A percentile compares a stretch with the other conserved stretches of the same genome.
phyloP scores from a whole-genome alignment of 2,888 invertebrate species.

The Colostygia pectinataria region DNA sequence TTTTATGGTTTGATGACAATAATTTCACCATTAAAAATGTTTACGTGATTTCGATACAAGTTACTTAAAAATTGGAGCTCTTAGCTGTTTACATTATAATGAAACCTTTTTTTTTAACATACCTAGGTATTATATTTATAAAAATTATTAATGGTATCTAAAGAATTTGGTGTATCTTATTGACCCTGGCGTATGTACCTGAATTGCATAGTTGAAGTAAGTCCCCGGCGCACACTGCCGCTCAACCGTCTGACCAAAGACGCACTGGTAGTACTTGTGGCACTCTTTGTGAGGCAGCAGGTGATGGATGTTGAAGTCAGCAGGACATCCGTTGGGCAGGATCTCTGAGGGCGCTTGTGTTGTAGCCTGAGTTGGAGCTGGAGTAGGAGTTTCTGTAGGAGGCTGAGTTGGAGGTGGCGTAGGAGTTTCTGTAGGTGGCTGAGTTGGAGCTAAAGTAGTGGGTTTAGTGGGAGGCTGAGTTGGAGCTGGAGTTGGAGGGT shows the following conservation, averaged over 20 bases:
- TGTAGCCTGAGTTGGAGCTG: not conserved
- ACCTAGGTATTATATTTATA: too few species aligned
- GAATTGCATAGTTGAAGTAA: not conserved
- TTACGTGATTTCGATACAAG: too few species aligned
- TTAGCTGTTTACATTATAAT: too few species aligned
- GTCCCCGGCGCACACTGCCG: not conserved
- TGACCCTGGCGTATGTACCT: not conserved
- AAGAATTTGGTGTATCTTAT: too few species aligned
- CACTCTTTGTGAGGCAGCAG: not conserved
- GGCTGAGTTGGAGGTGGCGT: conserved; percentile 10
- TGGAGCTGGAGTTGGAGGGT: too few species aligned
- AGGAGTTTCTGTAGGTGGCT: not conserved
- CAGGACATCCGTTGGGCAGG: not conserved
- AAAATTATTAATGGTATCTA: too few species aligned
- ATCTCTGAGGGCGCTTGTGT: not conserved
- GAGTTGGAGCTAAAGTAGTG: not conserved
- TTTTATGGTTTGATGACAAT: too few species aligned
- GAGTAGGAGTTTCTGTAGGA: not conserved
- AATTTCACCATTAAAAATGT: too few species aligned
- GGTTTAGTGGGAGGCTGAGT: not conserved
- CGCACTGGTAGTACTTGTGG: not conserved
- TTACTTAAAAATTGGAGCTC: too few species aligned
- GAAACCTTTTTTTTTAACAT: too few species aligned
- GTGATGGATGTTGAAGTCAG: not conserved
- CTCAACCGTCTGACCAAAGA: not conserved